These are phyloP conservation scores for Eulithis testata DNA, from an alignment of 2,888 invertebrate species.

Conservation along the genomic window DNA sequence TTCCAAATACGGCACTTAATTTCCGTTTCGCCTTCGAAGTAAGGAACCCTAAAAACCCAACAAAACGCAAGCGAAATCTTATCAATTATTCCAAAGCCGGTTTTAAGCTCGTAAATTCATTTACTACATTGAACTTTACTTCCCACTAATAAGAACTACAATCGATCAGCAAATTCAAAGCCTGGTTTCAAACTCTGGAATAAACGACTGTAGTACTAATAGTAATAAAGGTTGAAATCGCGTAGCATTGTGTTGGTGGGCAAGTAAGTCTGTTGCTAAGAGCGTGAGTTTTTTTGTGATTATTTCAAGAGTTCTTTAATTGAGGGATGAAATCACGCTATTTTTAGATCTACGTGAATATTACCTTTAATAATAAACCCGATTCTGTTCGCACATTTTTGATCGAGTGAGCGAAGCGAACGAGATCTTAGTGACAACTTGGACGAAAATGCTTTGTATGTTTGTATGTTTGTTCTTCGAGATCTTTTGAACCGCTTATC, in stretches of 20 bases:
- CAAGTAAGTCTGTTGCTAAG: constrained; percentile 65
- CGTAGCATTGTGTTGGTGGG: constrained; percentile 47
- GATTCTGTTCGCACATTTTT: no score
- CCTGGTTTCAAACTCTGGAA: neutral
- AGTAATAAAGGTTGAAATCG: constrained; percentile 23
- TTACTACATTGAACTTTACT: neutral
- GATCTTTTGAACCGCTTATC: no score
- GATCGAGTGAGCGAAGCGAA: no score
- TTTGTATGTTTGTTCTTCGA: no score
- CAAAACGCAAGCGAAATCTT: constrained; percentile 53
- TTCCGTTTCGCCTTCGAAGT: no score
- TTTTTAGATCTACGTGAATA: no score
- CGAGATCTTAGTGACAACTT: no score
- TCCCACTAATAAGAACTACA: neutral
- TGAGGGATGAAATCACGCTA: neutral
- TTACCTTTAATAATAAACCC: no score
- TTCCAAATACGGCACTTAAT: no score
- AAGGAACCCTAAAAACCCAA: constrained; percentile 21
- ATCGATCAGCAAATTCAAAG: neutral
- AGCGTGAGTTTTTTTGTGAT: constrained; percentile 31
- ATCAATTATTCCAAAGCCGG: constrained; percentile 61
- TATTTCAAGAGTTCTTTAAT: constrained; percentile 14
- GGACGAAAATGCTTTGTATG: no score
- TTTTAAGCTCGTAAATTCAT: constrained; percentile 39
- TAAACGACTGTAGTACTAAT: neutral